phyloP scores from a whole-genome alignment of 2,888 invertebrate genomes.

The Caenorhabditis angaria region DNA sequence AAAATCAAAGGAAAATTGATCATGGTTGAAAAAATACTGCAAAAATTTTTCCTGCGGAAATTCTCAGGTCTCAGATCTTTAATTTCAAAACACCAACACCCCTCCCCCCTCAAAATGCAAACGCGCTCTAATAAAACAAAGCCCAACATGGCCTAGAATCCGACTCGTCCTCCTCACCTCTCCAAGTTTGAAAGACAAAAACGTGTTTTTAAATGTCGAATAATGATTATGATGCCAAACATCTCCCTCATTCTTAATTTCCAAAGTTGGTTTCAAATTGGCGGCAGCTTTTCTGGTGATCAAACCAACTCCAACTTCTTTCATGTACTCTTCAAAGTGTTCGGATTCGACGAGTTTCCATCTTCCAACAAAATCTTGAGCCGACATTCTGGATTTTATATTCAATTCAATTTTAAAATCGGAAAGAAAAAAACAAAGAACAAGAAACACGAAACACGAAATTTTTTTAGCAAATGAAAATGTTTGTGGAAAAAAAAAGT shows the following conservation, averaged over 20 bases:
- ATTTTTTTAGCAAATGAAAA: conserved; percentile 5
- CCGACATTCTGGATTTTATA: conserved; percentile 16
- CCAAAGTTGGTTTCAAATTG: conserved; percentile 57
- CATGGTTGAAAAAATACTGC: too few species aligned
- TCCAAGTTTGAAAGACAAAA: conserved; percentile 48
- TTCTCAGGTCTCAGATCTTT: too few species aligned
- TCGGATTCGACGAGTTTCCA: conserved; percentile 55
- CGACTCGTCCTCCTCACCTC: conserved; percentile 26
- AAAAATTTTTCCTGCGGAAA: too few species aligned
- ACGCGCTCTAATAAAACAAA: conserved; percentile 3
- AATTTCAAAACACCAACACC: too few species aligned
- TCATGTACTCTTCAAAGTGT: conserved; percentile 65
- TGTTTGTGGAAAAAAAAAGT: conserved; percentile 1
- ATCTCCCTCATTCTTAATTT: conserved; percentile 57
- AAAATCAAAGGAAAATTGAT: too few species aligned
- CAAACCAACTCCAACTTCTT: conserved; percentile 59
- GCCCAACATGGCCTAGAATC: not conserved
- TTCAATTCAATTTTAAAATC: too few species aligned
- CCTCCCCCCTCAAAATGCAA: too few species aligned
- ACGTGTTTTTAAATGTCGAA: conserved; percentile 62
- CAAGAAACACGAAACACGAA: conserved; percentile 10
- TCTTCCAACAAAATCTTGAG: conserved; percentile 46
- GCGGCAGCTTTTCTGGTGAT: conserved; percentile 61
- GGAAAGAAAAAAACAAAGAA: conserved; percentile 5
- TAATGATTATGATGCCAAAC: conserved; percentile 49